Conservation (phyloP, 1,140 invertebrate genomes). For the Vollenhovia emeryi region DNA sequence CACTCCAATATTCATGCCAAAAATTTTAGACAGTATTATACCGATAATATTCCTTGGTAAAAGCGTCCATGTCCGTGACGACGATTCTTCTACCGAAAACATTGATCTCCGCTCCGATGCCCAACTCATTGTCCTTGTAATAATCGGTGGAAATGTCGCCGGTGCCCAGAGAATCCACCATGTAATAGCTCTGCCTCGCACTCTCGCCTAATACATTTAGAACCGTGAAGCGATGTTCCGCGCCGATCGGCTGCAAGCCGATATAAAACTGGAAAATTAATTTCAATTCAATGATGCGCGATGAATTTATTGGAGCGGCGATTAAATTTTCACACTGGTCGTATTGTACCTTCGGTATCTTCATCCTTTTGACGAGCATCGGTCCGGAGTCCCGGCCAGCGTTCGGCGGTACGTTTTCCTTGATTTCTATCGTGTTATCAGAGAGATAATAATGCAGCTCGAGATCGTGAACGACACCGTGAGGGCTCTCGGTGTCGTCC, state of each 20-base stretch:
- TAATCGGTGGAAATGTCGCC: conserved; percentile 85
- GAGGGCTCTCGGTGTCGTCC: conserved; percentile 92
- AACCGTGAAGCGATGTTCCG: conserved; percentile 87
- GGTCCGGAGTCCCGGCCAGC: conserved; percentile 89
- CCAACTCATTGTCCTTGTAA: conserved; percentile 91
- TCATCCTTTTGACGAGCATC: conserved; percentile 90
- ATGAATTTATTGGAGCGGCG: not conserved
- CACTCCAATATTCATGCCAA: too few species aligned
- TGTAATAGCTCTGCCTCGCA: conserved; percentile 87
- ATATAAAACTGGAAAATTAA: conserved; percentile 77
- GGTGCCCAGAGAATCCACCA: conserved; percentile 87
- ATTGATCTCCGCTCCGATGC: conserved; percentile 92
- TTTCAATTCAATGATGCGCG: not conserved
- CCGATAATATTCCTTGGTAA: conserved; percentile 95
- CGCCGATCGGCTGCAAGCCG: conserved; percentile 87
- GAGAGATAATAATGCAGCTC: conserved; percentile 93
- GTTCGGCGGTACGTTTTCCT: conserved; percentile 90
- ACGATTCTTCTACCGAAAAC: conserved; percentile 93
- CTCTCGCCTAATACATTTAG: conserved; percentile 90
- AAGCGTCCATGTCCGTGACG: conserved; percentile 94
- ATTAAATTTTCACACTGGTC: not conserved
- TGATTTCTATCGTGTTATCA: conserved; percentile 96
- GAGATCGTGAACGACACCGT: conserved; percentile 90
- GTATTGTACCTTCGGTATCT: conserved; percentile 90
- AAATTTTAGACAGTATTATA: too few species aligned